Evolutionary conservation across 2,797 vertebrate genomes (phyloP), one percentile per base, ranked within the genome.

Genomic region (Macropodus opercularis): DNA sequence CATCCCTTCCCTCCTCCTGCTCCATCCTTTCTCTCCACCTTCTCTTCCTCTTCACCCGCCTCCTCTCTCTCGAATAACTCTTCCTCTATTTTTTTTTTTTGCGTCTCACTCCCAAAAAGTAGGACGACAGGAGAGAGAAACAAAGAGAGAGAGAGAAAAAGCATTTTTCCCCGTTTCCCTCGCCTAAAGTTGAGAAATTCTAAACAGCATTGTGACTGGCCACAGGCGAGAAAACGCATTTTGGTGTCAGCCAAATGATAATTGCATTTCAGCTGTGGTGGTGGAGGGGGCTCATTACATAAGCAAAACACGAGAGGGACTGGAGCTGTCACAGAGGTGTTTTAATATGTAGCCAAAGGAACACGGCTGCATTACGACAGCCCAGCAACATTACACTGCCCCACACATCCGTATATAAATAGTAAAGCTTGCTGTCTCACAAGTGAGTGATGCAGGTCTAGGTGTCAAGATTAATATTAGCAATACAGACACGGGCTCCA

Each of bases 171-270:
- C 1, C 39, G 24, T 5, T 46, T 59, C 31, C 56, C 58, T 75
- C 18, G 56, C 79, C 80, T 76, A 41, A 81, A 87, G 80, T 84
- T 85, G 75, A 81, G 65, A 85, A 77, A 80, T 89, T 82, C 66
- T 60, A 84, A 88, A 85, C 78, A 88, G 86, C 83, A 82, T 72
- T 40, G 46, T 57, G 75, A 85, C 77, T 80, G 77, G 76, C 87
- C 81, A 76, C 38, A 27, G 85, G 86, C 77, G n/a, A 74, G 70
- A 86, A 78, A 83, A 81, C 22, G 24, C 66, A 81, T 85, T 83
- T 84, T 72, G 65, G 69, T 79, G 81, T 86, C 69, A 73, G 72
- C 74, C 74, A 85, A 82, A 82, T 81, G 83, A 81, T 85, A 86
- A 88, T 87, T 87, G 79, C 57, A 44, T 88, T 81, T 77, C 59